phyloP scores from a whole-genome alignment of 2,888 invertebrate species.

The Drosophila ustulata region DNA sequence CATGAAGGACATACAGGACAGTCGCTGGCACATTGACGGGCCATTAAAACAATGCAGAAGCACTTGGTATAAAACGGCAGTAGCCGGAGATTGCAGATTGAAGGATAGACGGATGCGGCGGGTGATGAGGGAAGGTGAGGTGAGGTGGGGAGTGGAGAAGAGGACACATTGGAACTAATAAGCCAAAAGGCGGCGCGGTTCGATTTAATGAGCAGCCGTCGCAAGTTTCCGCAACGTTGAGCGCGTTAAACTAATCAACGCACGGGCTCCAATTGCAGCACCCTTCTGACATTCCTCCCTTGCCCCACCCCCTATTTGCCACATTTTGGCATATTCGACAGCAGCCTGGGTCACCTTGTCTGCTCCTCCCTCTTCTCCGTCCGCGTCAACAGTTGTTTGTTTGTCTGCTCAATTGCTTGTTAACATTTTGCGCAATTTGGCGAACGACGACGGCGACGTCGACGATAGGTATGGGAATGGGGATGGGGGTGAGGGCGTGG shows the following conservation, averaged over 20 bases:
- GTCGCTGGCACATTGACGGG: background rate
- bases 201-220: conserved; percentile 77
- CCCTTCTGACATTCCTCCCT: background rate
- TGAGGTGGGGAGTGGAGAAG: background rate
- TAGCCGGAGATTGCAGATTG: background rate
- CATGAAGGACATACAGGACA: background rate
- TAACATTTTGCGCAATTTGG: conserved; percentile 80
- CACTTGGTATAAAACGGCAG: background rate
- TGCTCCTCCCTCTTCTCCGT: conserved; percentile 1
- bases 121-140: background rate
- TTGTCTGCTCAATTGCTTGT: conserved; percentile 80
- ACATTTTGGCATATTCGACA: conserved; percentile 38
- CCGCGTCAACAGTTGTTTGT: conserved; percentile 70
- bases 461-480: background rate
- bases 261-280: conserved; percentile 52
- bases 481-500: conserved; percentile 2
- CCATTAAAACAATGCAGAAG: background rate
- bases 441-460: conserved; percentile 42
- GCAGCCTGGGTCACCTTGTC: conserved; percentile 51
- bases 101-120: background rate
- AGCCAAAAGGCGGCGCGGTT: conserved; percentile 67
- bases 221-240: conserved; percentile 77
- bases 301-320: background rate
- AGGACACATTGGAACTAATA: conserved; percentile 70
- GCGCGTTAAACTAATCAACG: conserved; percentile 77